Evolutionary conservation across 2,113 vertebrate species (phyloP).

Genomic region (Eretmochelys imbricata): DNA sequence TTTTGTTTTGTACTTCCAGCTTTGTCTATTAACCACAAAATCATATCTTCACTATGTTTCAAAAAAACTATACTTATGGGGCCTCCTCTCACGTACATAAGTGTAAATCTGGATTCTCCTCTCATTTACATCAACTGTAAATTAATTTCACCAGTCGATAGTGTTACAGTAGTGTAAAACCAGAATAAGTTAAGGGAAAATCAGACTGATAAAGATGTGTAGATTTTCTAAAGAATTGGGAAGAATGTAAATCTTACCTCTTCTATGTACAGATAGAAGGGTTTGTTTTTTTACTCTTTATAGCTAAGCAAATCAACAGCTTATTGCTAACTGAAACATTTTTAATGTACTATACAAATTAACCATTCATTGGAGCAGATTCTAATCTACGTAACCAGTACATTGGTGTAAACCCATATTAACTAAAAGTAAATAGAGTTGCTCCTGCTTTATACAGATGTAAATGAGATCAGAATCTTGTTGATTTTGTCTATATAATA

Average conservation of each 20-base stretch:
- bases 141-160: not conserved
- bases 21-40: not conserved
- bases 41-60: not conserved
- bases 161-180: not conserved
- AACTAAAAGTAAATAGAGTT: not conserved
- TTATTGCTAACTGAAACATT: not conserved
- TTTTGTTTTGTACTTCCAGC: not conserved
- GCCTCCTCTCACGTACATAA: not conserved
- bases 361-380: not conserved
- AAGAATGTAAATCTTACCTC: not conserved
- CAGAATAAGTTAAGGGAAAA: not conserved
- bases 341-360: not conserved
- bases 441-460: not conserved
- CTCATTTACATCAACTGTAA: accelerated
- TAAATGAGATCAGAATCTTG: not conserved
- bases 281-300: not conserved
- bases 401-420: not conserved
- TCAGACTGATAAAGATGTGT: not conserved
- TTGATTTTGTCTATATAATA: not conserved
- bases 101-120: not conserved
- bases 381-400: not conserved
- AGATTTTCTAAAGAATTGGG: not conserved
- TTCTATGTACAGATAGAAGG: not conserved
- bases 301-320: not conserved
- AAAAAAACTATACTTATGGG: not conserved